Evolutionary conservation across 2,888 invertebrate species (phyloP).

Genomic region (Hemicrepidius hirtus): DNA sequence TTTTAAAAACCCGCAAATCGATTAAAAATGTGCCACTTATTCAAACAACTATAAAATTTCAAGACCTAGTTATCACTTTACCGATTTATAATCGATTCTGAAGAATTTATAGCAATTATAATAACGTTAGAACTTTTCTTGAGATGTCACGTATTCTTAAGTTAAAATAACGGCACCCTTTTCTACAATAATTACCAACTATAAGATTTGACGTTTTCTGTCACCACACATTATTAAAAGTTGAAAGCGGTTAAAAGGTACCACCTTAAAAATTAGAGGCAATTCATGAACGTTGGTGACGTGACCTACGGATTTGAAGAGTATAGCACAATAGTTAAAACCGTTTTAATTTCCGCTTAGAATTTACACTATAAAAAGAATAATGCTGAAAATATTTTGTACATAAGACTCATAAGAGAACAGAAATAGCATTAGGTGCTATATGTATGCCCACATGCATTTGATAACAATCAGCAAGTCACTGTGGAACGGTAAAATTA

Average conservation of each 20-base stretch:
- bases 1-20: too few relatives aligned
- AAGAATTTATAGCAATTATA: not conserved
- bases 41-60: too few relatives aligned
- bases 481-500: too few relatives aligned
- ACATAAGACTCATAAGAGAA: too few relatives aligned
- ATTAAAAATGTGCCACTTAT: too few relatives aligned
- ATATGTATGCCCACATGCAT: too few relatives aligned
- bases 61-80: not conserved
- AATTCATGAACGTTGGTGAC: not conserved
- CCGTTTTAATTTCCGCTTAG: not conserved
- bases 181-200: slow-evolving; percentile 1
- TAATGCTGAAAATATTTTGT: too few relatives aligned
- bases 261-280: slow-evolving; percentile 12
- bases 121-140: slow-evolving; percentile 4
- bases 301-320: not conserved
- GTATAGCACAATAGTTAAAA: not conserved
- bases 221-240: not conserved
- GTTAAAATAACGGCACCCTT: slow-evolving; percentile 13
- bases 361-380: not conserved
- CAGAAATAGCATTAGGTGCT: too few relatives aligned
- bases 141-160: not conserved
- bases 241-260: not conserved
- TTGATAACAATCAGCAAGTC: too few relatives aligned
- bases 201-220: slow-evolving; percentile 17
- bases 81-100: not conserved